Base-by-base conservation (phyloP, 2,113 vertebrate genomes). In the Ibidorhyncha struthersii region DNA sequence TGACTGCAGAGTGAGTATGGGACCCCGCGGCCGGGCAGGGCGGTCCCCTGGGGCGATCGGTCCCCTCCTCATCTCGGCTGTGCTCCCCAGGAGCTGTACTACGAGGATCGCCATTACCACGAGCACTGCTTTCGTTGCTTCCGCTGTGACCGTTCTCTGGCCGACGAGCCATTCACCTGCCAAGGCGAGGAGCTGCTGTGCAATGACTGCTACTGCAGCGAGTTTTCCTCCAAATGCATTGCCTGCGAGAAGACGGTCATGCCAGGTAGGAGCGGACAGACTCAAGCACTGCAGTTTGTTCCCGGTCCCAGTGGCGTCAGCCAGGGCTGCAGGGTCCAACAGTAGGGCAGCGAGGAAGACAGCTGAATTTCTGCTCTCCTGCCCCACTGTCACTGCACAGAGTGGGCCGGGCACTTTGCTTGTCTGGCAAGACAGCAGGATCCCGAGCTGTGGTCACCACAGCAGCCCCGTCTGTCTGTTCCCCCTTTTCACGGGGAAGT, bases 41-140 rank as follows among this genome's bases (percentile, higher is more conserved):
- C 1, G 1, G 17, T 14, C 17, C 25, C 56, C 11, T 0, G 40
- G 23, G 12, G 32, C 12, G 0, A 0, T 4, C 2, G 0, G 38
- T 49, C 15, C 69, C 73, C 78, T 27, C 22, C 82, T 96, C 67
- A 94, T 6, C 58, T 36, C 6, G 0, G 1, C 55, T 91, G 32
- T 67, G 14, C 34, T 58, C 72, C 53, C 8, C 95, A 99, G 99
- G 99, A 99, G 97, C 99, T 99, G 77, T 99, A 99, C 97, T 99
- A 99, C 0, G 99, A 99, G 96, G 99, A 99, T 82, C 98, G 99
- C 21, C 99, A 99, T 77, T 99, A 99, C 97, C 99, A 99, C 0
- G 99, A 99, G 97, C 99, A 99, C 97, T 99, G 99, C 95, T 99
- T 99, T 97, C 99, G 99, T 14, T 99, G 99, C 98, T 99, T 99